Conservation (phyloP, 2,888 invertebrate species). For the Latrodectus hesperus region DNA sequence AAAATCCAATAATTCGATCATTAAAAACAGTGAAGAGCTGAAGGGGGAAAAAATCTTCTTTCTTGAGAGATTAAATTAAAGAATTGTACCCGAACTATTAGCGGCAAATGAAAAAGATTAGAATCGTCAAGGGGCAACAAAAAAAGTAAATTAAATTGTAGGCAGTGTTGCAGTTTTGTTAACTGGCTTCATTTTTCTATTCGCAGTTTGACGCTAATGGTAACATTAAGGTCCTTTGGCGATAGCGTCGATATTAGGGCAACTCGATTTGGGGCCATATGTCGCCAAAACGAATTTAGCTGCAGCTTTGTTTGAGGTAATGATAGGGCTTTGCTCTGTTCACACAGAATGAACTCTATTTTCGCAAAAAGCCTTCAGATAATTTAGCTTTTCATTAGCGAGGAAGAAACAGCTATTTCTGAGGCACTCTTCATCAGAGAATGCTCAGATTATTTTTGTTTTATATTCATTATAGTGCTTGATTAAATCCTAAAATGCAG, state of each 20-base stretch:
- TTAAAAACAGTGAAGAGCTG: conserved; percentile 12
- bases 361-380: conserved; percentile 35
- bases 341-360: conserved; percentile 38
- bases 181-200: conserved; percentile 62
- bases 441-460: background rate
- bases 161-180: conserved; percentile 48
- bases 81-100: conserved; percentile 56
- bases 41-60: conserved; percentile 12
- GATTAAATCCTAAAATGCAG: too few species aligned
- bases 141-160: conserved; percentile 27
- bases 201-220: conserved; percentile 60
- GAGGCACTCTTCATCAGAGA: background rate
- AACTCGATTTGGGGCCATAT: conserved; percentile 62
- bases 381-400: conserved; percentile 51
- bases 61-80: conserved; percentile 48
- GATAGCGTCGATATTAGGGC: conserved; percentile 53
- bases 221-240: conserved; percentile 49
- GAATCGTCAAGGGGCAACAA: conserved; percentile 22
- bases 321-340: conserved; percentile 34
- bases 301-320: conserved; percentile 58
- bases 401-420: background rate
- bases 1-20: conserved; percentile 25
- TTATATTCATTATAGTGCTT: too few species aligned
- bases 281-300: conserved; percentile 58
- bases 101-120: conserved; percentile 63